A percentile compares a stretch with the other conserved stretches of the same genome.
These are phyloP conservation scores for Strigamia transsilvanica DNA, from an alignment of 2,888 invertebrate genomes.

Conservation along the genomic window DNA sequence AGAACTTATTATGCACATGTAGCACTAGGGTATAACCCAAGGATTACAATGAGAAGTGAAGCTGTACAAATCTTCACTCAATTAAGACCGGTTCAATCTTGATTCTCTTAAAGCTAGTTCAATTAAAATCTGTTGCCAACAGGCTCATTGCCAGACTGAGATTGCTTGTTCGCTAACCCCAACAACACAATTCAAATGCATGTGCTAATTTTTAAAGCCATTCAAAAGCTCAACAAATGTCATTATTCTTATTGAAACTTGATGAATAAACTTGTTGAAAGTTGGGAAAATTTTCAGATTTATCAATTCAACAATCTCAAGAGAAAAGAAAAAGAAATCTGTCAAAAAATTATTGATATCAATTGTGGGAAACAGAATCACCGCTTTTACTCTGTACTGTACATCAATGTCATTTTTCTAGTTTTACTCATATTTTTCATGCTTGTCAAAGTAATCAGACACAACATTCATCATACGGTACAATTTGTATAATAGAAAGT, in stretches of 20 bases:
- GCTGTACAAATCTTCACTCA: conserved; percentile 39
- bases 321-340: no score
- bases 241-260: no score
- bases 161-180: not conserved
- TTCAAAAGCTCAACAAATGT: no score
- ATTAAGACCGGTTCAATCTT: conserved; percentile 45
- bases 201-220: not conserved
- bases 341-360: no score
- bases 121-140: conserved; percentile 3
- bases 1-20: conserved; percentile 7
- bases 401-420: conserved; percentile 18
- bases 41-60: not conserved
- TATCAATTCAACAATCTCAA: no score
- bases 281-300: no score
- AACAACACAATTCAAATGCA: conserved; percentile 6
- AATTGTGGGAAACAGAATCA: not conserved
- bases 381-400: no score
- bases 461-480: not conserved
- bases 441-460: not conserved
- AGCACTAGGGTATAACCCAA: not conserved
- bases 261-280: no score
- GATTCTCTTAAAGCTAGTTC: conserved; percentile 29
- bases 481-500: not conserved
- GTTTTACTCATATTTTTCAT: not conserved
- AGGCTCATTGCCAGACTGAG: conserved; percentile 1